Evolutionary conservation across 2,888 invertebrate species (phyloP).

Genomic region (Hartigia nigra): DNA sequence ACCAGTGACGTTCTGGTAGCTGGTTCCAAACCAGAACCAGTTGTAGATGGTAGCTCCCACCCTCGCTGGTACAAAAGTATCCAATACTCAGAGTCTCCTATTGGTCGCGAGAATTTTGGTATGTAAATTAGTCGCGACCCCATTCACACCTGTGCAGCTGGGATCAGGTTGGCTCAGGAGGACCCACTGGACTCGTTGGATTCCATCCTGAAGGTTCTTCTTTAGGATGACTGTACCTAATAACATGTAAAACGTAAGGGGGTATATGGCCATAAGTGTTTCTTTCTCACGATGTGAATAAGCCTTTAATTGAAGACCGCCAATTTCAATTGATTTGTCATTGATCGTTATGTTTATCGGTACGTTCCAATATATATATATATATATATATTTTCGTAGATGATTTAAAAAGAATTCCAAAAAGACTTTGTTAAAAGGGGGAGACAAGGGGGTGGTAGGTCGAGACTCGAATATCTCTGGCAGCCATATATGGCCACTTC

Average conservation of each 20-base stretch:
- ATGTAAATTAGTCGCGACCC: conserved; percentile 56
- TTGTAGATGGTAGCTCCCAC: neutral
- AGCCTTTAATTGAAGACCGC: neutral
- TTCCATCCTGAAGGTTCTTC: neutral
- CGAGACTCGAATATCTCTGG: conserved; percentile 18
- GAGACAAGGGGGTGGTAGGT: neutral
- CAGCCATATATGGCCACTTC: conserved; percentile 31
- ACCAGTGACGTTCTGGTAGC: neutral
- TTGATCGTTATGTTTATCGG: neutral
- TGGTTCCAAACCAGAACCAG: neutral
- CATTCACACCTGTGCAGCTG: conserved; percentile 55
- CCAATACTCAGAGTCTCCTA: neutral
- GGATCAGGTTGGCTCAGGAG: conserved; percentile 15
- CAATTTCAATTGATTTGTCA: neutral
- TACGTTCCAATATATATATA: neutral
- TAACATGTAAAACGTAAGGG: neutral
- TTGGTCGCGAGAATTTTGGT: conserved; percentile 36
- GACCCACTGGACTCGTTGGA: neutral
- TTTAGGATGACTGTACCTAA: neutral
- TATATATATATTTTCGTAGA: neutral
- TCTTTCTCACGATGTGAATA: neutral
- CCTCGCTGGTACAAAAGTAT: neutral
- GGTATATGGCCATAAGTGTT: neutral
- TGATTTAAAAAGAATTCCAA: neutral
- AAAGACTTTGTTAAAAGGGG: neutral